These are phyloP conservation scores for Amazona vittata DNA, from an alignment of 2,113 vertebrate species.

Conservation along the genomic window DNA sequence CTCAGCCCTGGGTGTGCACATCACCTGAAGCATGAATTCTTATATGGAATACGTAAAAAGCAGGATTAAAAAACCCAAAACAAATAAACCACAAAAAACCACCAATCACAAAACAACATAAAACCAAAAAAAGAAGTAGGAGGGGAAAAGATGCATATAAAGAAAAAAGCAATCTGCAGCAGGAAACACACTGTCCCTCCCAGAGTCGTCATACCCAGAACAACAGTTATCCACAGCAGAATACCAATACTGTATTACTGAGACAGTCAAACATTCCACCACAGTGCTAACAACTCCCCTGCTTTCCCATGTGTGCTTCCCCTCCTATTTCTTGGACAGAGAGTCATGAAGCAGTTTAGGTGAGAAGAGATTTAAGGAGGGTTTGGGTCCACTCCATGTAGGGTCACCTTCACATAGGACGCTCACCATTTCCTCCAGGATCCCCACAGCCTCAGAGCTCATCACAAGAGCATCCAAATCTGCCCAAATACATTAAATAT, in stretches of 20 bases:
- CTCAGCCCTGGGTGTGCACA: neutral
- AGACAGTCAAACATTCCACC: neutral
- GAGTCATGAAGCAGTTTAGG: fast-evolving
- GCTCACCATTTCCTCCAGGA: neutral
- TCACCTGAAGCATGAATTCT: neutral
- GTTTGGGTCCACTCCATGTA: too few species aligned
- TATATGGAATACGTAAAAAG: neutral
- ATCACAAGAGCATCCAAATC: neutral
- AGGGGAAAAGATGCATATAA: neutral
- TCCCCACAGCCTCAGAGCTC: neutral
- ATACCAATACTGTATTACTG: too few species aligned
- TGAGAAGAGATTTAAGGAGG: neutral
- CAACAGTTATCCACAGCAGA: neutral
- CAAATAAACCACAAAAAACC: neutral
- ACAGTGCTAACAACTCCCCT: neutral
- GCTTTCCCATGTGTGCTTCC: neutral
- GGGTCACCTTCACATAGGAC: neutral
- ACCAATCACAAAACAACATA: neutral
- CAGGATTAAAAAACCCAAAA: neutral
- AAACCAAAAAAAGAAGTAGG: neutral
- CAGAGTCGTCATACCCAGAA: neutral
- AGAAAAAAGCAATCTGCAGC: neutral
- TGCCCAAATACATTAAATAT: neutral
- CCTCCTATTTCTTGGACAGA: too few species aligned
- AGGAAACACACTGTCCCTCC: neutral